Conservation (phyloP, 2,888 invertebrate species). For the Melanostoma mellinum region DNA sequence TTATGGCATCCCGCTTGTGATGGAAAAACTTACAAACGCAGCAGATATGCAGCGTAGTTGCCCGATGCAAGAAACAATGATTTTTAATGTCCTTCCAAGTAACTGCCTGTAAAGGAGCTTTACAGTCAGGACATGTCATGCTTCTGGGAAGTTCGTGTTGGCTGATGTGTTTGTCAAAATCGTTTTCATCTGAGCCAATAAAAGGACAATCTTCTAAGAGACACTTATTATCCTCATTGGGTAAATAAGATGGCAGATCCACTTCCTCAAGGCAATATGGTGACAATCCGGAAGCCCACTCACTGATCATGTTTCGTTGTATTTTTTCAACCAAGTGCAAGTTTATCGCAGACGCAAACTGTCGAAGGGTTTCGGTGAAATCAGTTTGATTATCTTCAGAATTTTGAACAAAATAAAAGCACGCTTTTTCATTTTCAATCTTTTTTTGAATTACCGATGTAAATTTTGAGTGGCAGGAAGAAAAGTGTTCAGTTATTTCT, state of each 20-base stretch:
- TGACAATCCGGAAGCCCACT: slow-evolving; percentile 29
- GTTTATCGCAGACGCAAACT: neutral
- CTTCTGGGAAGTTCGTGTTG: slow-evolving; percentile 21
- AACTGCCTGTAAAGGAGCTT: no score
- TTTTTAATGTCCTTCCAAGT: slow-evolving; percentile 37
- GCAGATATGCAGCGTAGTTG: slow-evolving; percentile 12
- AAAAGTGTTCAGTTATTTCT: slow-evolving; percentile 23
- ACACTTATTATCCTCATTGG: slow-evolving; percentile 18
- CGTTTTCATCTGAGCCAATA: slow-evolving; percentile 12
- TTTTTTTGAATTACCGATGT: neutral
- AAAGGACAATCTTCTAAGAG: slow-evolving; percentile 27
- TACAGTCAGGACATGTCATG: slow-evolving; percentile 32
- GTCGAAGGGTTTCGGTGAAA: slow-evolving; percentile 5
- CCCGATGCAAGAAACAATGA: slow-evolving; percentile 28
- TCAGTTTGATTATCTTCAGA: slow-evolving; percentile 3
- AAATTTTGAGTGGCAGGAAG: neutral
- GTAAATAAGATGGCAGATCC: slow-evolving; percentile 26
- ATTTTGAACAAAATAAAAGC: slow-evolving; percentile 27
- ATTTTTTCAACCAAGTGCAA: slow-evolving; percentile 7
- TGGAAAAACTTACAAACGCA: slow-evolving; percentile 56
- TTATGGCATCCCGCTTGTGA: neutral
- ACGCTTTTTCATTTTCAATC: neutral
- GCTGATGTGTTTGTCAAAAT: slow-evolving; percentile 25
- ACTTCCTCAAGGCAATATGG: slow-evolving; percentile 34
- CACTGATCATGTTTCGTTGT: neutral